Evolutionary conservation across 2,888 invertebrate genomes (phyloP), one percentile per base, ranked within the genome.

Genomic region (Frankliniella intonsa): DNA sequence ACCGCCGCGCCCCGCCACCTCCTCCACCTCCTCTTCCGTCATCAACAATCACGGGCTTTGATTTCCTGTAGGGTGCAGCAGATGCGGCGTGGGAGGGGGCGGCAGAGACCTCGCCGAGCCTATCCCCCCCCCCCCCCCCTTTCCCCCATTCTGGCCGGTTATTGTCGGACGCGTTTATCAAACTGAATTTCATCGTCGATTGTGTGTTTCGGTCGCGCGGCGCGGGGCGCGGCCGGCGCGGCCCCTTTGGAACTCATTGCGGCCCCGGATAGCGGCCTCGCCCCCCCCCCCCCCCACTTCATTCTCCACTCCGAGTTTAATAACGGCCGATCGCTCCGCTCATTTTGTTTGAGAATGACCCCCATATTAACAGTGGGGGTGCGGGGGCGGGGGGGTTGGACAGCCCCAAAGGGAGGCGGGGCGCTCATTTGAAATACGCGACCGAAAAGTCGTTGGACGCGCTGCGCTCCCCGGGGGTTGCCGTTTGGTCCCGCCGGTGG

Each of bases 381-480:
- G 38, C 38, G 38, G 38, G 38, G 38, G 38, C 2, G 38, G 5
- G 38, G 38, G 55, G 55, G 55, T 17, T 5, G 55, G 55, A 2
- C 55, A 55, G 14, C 62, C 62, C 62, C 14, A 38, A 5, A 2
- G 38, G 38, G 38, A 38, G 3, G 62, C 17, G 19, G 7, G 2
- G 25, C 69, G 69, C 25, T 76, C 69, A 12, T 76, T 76, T 76
- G 69, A 22, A 76, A 76, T 76, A 25, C 62, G 62, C 62, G 69
- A 22, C 25, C 69, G 69, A 12, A 25, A 22, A 76, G 69, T 76
- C 69, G 25, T 76, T 76, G 22, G 25, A 25, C 12, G 25, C 25
- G 10, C 69, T 25, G 22, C 69, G 25, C 25, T 22, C 12, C 69
- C 22, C 69, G 22, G 55, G 3, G 55, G 38, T 3, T 38, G 38